Percentiles rank a stretch among this genome's conserved stretches.
These are phyloP conservation scores for Stratiolaelaps scimitus DNA, from an alignment of 1,140 invertebrate genomes.

Conservation along the genomic window DNA sequence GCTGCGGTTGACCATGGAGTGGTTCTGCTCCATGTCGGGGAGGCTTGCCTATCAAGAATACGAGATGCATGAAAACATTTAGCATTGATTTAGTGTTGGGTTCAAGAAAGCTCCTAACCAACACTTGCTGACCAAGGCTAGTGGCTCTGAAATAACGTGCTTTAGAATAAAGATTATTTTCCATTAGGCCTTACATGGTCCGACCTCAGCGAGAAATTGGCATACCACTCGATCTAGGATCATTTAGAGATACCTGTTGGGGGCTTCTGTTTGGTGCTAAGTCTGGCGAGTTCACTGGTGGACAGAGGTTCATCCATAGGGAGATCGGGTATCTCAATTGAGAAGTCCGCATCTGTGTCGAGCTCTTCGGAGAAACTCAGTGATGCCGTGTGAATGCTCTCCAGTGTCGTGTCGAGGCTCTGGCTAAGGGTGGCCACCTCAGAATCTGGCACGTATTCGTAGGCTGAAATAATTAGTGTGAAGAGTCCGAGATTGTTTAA, in stretches of 20 bases:
- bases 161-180: no score
- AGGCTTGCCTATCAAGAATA: background rate
- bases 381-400: constrained; percentile 30
- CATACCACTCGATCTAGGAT: no score
- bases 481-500: constrained; percentile 32
- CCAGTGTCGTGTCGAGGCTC: constrained; percentile 31
- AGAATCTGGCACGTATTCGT: constrained; percentile 79
- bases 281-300: background rate
- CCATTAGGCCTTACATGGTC: no score
- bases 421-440: constrained; percentile 54
- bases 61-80: no score
- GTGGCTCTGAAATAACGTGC: no score
- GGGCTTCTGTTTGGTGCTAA: background rate
- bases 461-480: constrained; percentile 55
- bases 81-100: no score
- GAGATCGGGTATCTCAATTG: constrained; percentile 31
- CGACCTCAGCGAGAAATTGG: no score
- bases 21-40: background rate
- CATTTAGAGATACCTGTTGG: background rate
- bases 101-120: no score
- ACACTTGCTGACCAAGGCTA: no score
- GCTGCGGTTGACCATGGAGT: background rate
- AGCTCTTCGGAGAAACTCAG: constrained; percentile 33
- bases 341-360: constrained; percentile 32
- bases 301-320: constrained; percentile 31